Evolutionary conservation across 2,797 vertebrate genomes (phyloP).

Genomic region (Pelodytes ibericus): DNA sequence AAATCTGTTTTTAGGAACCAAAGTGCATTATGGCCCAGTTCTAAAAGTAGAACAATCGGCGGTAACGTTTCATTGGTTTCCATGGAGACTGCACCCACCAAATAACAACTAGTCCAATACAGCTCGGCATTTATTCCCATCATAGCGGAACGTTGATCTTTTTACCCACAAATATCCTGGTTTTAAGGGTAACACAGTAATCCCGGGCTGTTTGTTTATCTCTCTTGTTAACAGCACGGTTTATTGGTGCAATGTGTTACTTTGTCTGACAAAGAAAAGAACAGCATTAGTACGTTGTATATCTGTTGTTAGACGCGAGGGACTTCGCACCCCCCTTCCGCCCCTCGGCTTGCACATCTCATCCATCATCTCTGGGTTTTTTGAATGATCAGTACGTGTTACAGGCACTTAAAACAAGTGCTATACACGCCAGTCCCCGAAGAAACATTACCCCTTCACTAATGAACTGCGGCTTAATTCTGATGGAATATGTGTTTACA

Average conservation of each 20-base stretch:
- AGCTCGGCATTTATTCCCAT: no score
- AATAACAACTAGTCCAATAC: no score
- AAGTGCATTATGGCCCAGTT: no score
- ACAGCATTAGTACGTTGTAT: neutral
- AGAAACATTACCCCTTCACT: slow-evolving; percentile 40
- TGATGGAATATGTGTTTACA: slow-evolving; percentile 16
- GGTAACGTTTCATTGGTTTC: no score
- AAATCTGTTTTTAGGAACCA: no score
- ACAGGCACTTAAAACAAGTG: slow-evolving; percentile 21
- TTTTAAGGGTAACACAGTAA: no score
- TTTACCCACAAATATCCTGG: no score
- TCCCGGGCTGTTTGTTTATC: no score
- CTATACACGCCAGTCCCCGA: slow-evolving; percentile 25
- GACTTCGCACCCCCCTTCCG: neutral
- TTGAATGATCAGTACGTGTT: slow-evolving; percentile 24
- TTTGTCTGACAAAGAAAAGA: neutral
- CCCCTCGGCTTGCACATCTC: neutral
- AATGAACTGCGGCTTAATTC: slow-evolving; percentile 51
- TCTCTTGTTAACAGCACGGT: no score
- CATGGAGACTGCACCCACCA: no score
- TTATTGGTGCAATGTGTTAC: neutral
- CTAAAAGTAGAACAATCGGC: no score
- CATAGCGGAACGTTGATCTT: no score
- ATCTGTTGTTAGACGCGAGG: slow-evolving; percentile 2
- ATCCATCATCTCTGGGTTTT: slow-evolving; percentile 24